Evolutionary conservation across 2,888 invertebrate genomes (phyloP).

Genomic region (Chrysolina oricalcia): DNA sequence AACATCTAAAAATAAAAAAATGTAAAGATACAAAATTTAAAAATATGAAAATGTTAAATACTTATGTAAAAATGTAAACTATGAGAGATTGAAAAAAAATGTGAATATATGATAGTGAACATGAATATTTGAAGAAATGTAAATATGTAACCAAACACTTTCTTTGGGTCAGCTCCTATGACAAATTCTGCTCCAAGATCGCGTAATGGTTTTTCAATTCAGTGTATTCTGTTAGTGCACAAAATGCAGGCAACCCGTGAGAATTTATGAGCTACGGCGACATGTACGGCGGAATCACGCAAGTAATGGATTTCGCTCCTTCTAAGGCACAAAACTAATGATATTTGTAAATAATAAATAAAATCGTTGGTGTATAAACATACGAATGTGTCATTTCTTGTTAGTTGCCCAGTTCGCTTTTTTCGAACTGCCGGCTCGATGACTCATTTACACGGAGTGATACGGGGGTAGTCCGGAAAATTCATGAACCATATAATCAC

Average conservation of each 20-base stretch:
- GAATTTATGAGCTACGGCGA: slow-evolving; percentile 4
- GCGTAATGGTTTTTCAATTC: neutral
- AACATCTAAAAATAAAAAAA: too few species aligned
- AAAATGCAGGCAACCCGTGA: neutral
- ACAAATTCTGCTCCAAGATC: too few species aligned
- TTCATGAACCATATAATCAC: neutral
- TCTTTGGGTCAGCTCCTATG: too few species aligned
- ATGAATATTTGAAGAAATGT: too few species aligned
- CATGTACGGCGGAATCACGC: slow-evolving; percentile 15
- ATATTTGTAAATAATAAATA: slow-evolving; percentile 30
- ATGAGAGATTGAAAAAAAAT: too few species aligned
- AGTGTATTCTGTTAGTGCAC: neutral
- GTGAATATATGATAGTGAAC: too few species aligned
- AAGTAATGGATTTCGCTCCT: slow-evolving; percentile 29
- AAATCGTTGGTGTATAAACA: slow-evolving; percentile 19
- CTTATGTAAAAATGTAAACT: too few species aligned
- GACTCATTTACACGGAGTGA: neutral
- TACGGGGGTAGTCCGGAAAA: neutral
- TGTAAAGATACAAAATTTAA: too few species aligned
- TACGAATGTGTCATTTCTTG: slow-evolving; percentile 19
- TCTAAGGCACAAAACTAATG: slow-evolving; percentile 15
- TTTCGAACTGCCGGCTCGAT: neutral
- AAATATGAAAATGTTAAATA: too few species aligned
- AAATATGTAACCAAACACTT: too few species aligned
- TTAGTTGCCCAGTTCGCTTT: neutral